phyloP scores from a whole-genome alignment of 2,888 invertebrate genomes.

The Blastobasis adustella region DNA sequence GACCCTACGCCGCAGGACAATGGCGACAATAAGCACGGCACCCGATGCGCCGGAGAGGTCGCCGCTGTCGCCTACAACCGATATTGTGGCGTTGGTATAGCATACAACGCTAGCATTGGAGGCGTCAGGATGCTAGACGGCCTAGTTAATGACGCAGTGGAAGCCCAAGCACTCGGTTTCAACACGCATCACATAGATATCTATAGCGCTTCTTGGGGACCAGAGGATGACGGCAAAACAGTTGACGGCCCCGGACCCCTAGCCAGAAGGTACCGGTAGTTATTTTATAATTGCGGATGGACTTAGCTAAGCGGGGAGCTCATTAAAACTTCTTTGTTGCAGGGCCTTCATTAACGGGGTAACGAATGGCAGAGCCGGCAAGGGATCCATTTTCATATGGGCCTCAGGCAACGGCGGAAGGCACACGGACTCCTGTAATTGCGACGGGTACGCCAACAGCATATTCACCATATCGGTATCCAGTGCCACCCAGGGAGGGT shows the following conservation, averaged over 20 bases:
- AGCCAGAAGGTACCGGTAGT: conserved; percentile 75
- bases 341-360: conserved; percentile 95
- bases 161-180: conserved; percentile 92
- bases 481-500: conserved; percentile 96
- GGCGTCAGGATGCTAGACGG: conserved; percentile 98
- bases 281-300: conserved; percentile 40
- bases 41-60: conserved; percentile 98
- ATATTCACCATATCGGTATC: conserved; percentile 99
- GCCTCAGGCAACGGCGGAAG: conserved; percentile 98
- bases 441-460: conserved; percentile 99
- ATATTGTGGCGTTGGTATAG: conserved; percentile 97
- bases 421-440: conserved; percentile 97
- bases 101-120: conserved; percentile 96
- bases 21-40: conserved; percentile 99
- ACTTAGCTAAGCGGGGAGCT: conserved; percentile 32
- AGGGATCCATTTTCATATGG: conserved; percentile 97
- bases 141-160: conserved; percentile 96
- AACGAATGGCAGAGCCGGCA: conserved; percentile 92
- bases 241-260: conserved; percentile 96
- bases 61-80: conserved; percentile 97
- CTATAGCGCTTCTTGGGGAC: conserved; percentile 98
- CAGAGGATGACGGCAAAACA: conserved; percentile 97
- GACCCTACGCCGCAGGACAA: conserved; percentile 99
- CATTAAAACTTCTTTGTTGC: conserved; percentile 59
- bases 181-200: conserved; percentile 97